Base-by-base conservation (phyloP, 2,888 invertebrate genomes). In the Neuroscelio doddi region DNA sequence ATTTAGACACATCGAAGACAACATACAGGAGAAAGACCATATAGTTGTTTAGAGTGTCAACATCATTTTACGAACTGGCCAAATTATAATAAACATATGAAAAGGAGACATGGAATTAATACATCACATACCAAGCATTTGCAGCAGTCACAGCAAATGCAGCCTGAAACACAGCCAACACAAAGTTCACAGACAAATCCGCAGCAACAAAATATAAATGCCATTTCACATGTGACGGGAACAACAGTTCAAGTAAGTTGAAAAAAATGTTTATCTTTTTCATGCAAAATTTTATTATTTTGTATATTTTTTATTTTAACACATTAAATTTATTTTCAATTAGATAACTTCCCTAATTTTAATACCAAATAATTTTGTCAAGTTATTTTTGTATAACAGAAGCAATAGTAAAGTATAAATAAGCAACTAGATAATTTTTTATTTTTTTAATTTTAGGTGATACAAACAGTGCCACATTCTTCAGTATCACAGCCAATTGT, bases 61-160 rank as follows among this genome's bases (percentile, higher is more conserved):
- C 90, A 89, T 77, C 89, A 92, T 75, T 93, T 93, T 70, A 92
- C 92, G 0, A 93, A 93, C 78, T 93, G 93, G 92, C 92, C 93
- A 0, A 93, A 93, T 83, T 93, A 92, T 74, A 93, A 93, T 74
- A 93, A 93, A 73, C 93, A 93, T 77, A 92, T 93, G 91, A 93
- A 92, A 82, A 85, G 93, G 17, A 86, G 92, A 21, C 92, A 92
- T 65, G 90, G 90, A 27, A 87, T 89, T 61, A 88, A 89, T 68
- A 85, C 89, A 0, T 89, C 89, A 0, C 86, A 87, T 30, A 75
- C 80, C 1, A 83, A 83, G 55, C 76, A 81, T 58, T 55, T 78
- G 4, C 75, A 78, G 14, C 79, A 75, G 26, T 69, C 69, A 12
- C 77, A 80, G 34, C 71, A 68, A 12, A 68, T 71, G 17, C 70